Evolutionary conservation across 2,888 invertebrate genomes (phyloP).

Genomic region (Caenorhabditis panamensis): DNA sequence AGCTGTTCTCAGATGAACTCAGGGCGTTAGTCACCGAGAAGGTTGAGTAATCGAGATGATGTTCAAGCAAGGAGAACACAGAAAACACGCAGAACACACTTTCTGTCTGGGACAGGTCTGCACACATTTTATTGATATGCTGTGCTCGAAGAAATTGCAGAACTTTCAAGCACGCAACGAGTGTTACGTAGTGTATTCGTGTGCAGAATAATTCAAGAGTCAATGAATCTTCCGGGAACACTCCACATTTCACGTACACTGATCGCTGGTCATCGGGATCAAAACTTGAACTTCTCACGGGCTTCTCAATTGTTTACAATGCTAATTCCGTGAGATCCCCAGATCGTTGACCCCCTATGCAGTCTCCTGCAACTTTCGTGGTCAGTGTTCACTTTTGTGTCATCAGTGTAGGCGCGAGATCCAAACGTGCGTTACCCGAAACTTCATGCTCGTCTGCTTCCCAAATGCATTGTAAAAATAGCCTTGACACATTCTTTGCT

Average conservation of each 20-base stretch:
- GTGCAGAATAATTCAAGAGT: slow-evolving; percentile 24
- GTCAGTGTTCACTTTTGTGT: neutral
- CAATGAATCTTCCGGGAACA: slow-evolving; percentile 17
- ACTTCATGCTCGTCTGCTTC: too few species aligned
- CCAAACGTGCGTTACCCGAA: too few species aligned
- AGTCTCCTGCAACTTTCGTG: neutral
- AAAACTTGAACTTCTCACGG: neutral
- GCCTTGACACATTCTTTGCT: too few species aligned
- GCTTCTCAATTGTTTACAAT: neutral
- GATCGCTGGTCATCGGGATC: neutral
- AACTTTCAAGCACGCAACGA: slow-evolving; percentile 47
- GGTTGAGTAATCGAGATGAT: neutral
- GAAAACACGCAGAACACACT: too few species aligned
- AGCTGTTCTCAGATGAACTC: neutral
- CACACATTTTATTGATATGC: slow-evolving; percentile 23
- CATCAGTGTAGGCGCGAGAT: too few species aligned
- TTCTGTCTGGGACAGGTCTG: neutral
- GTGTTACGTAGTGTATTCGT: slow-evolving; percentile 46
- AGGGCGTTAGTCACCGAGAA: slow-evolving; percentile 16
- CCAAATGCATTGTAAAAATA: too few species aligned
- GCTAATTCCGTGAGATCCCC: too few species aligned
- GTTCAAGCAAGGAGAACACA: too few species aligned
- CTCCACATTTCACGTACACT: slow-evolving; percentile 14
- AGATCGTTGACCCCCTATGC: too few species aligned
- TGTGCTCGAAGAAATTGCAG: slow-evolving; percentile 32